Conservation (phyloP, 2,888 invertebrate genomes). For the Brenthis ino region DNA sequence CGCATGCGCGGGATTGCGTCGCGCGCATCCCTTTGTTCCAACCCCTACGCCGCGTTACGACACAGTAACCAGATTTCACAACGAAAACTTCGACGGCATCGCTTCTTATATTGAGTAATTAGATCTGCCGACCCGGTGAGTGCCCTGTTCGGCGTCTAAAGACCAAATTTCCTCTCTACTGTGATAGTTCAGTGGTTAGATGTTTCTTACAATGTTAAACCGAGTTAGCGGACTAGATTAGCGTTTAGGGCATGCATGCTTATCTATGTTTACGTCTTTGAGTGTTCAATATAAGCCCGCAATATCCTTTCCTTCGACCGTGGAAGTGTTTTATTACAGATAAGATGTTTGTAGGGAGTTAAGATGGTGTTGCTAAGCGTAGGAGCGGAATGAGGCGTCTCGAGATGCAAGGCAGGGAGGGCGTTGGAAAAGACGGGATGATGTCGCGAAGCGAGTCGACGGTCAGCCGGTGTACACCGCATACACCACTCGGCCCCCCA, state of each 20-base stretch:
- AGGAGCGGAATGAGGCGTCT: conserved; percentile 74
- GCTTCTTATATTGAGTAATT: conserved; percentile 55
- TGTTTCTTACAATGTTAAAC: conserved; percentile 56
- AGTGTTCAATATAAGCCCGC: conserved; percentile 64
- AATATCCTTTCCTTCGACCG: conserved; percentile 61
- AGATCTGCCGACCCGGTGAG: conserved; percentile 63
- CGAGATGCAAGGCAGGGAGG: conserved; percentile 69
- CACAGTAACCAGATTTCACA: conserved; percentile 54
- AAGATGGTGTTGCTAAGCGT: conserved; percentile 74
- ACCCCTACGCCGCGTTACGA: conserved; percentile 45
- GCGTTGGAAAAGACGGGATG: conserved; percentile 61
- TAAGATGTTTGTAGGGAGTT: conserved; percentile 73
- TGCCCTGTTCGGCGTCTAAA: conserved; percentile 43
- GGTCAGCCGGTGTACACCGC: conserved; percentile 81
- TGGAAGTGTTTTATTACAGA: conserved; percentile 71
- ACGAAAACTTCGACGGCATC: conserved; percentile 49
- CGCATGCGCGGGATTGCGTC: conserved; percentile 53
- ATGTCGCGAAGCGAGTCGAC: conserved; percentile 90
- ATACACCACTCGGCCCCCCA: conserved; percentile 75
- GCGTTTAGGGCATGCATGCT: conserved; percentile 76
- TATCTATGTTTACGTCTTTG: conserved; percentile 67
- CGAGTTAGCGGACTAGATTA: conserved; percentile 68
- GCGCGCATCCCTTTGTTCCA: conserved; percentile 45
- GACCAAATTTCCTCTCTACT: conserved; percentile 33
- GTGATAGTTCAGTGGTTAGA: conserved; percentile 65